Evolutionary conservation across 2,888 invertebrate genomes (phyloP).

Genomic region (Zelleria hepariella): DNA sequence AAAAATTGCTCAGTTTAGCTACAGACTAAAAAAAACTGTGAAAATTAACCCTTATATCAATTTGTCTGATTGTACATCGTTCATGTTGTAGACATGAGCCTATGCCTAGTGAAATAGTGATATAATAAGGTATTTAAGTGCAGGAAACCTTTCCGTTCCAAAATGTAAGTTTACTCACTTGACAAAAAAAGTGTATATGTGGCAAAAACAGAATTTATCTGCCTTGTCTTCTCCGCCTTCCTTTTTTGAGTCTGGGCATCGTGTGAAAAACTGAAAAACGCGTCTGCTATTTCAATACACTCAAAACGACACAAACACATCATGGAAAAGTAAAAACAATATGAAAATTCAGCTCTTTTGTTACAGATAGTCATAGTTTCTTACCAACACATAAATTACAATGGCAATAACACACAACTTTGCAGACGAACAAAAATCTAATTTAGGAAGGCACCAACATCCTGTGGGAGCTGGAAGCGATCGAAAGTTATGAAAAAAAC

Average conservation of each 20-base stretch:
- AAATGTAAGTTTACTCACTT: background rate
- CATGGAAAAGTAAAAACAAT: too few relatives aligned
- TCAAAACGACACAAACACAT: too few relatives aligned
- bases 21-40: too few relatives aligned
- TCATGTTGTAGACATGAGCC: too few relatives aligned
- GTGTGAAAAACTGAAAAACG: background rate
- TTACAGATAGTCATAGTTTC: background rate
- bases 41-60: too few relatives aligned
- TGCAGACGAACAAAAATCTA: background rate
- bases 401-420: background rate
- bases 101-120: too few relatives aligned
- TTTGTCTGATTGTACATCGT: too few relatives aligned
- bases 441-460: background rate
- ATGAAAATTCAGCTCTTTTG: too few relatives aligned
- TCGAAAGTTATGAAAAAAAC: background rate
- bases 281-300: too few relatives aligned
- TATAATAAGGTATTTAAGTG: too few relatives aligned
- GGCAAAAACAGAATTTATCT: background rate
- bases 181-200: background rate
- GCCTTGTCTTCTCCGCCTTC: background rate
- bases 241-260: background rate
- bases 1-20: too few relatives aligned
- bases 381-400: background rate
- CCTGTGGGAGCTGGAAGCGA: background rate
- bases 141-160: too few relatives aligned